Conservation (phyloP, 2,888 invertebrate species). For the Cephus rjabovi region DNA sequence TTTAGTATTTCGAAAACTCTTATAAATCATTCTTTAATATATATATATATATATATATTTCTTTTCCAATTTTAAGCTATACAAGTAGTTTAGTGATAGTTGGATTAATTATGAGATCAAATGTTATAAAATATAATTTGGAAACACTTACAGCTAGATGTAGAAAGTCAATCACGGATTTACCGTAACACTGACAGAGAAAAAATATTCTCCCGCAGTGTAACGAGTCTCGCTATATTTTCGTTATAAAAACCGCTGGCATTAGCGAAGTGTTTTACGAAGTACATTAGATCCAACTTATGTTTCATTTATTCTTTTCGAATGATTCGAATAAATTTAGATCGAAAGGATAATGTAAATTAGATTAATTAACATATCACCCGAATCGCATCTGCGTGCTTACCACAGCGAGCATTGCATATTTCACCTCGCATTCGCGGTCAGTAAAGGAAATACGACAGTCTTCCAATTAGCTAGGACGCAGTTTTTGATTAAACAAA, state of each 20-base stretch:
- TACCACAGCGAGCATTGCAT: slow-evolving; percentile 9
- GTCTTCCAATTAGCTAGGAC: no score
- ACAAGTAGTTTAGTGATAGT: slow-evolving; percentile 36
- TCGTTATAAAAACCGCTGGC: no score
- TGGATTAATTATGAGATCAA: slow-evolving; percentile 46
- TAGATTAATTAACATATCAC: slow-evolving; percentile 36
- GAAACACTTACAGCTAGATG: slow-evolving; percentile 35
- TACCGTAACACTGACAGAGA: no score
- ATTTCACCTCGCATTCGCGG: not conserved
- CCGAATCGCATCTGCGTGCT: slow-evolving; percentile 35
- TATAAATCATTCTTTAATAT: not conserved
- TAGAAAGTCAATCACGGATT: slow-evolving; percentile 1
- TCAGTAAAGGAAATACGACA: no score
- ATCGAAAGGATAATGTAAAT: slow-evolving; percentile 17
- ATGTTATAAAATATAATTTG: slow-evolving; percentile 36
- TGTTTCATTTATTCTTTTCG: not conserved
- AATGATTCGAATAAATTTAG: not conserved
- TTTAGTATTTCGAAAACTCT: not conserved
- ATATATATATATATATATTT: not conserved
- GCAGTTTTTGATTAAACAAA: no score
- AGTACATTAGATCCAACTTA: not conserved
- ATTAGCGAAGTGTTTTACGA: no score
- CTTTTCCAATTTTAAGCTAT: slow-evolving; percentile 22
- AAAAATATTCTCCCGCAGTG: no score
- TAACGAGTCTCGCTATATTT: no score